Evolutionary conservation across 2,113 vertebrate species (phyloP).

Genomic region (Chitala chitala): DNA sequence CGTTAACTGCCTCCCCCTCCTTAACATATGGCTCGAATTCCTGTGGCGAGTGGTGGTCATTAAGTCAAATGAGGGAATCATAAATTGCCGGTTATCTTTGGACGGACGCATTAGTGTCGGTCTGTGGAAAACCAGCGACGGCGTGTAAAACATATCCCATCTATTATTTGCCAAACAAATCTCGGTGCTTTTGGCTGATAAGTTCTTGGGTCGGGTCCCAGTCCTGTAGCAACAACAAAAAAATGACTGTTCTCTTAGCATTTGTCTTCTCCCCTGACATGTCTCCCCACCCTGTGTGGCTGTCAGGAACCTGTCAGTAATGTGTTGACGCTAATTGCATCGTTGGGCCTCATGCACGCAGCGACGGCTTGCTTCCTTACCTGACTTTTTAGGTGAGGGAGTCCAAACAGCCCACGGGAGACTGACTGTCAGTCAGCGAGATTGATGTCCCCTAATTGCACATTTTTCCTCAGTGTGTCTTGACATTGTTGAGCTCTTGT

Average conservation of each 20-base stretch:
- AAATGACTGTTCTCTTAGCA: constrained; percentile 59
- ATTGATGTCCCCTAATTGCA: constrained; percentile 15
- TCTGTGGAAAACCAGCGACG: constrained; percentile 54
- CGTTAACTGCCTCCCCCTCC: constrained; percentile 20
- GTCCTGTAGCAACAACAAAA: constrained; percentile 58
- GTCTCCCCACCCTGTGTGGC: constrained; percentile 35
- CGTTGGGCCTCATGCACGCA: constrained; percentile 43
- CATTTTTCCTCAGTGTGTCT: not conserved
- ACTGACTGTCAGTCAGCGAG: constrained; percentile 37
- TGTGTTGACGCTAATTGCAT: constrained; percentile 56
- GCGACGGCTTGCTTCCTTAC: constrained; percentile 36
- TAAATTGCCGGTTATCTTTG: constrained; percentile 63
- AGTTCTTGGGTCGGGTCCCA: constrained; percentile 52
- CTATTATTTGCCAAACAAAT: constrained; percentile 62
- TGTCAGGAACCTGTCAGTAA: constrained; percentile 49
- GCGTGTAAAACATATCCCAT: constrained; percentile 61
- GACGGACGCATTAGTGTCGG: constrained; percentile 43
- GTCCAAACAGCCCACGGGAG: constrained; percentile 42
- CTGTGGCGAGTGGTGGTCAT: constrained; percentile 46
- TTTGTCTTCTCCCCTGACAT: constrained; percentile 47
- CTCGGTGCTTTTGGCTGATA: constrained; percentile 52
- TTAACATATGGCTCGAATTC: constrained; percentile 45
- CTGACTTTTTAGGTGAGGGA: constrained; percentile 43
- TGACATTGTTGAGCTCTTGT: not conserved
- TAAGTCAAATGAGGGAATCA: constrained; percentile 55